phyloP scores from a whole-genome alignment of 2,888 invertebrate species.

The Cancer borealis region DNA sequence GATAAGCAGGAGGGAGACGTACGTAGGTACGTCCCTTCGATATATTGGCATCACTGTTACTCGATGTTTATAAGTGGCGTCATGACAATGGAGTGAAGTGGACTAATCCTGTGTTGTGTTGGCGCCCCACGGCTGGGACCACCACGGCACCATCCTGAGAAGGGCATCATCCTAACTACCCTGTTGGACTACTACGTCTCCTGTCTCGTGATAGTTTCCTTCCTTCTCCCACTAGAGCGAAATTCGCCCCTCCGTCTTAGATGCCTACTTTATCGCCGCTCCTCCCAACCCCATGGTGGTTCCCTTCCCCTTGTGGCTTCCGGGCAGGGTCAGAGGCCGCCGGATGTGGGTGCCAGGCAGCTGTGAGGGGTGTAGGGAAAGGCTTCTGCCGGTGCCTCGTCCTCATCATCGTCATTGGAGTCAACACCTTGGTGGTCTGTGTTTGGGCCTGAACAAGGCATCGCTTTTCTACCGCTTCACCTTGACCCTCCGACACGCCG shows the following conservation, averaged over 20 bases:
- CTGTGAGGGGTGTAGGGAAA: neutral
- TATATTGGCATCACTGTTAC: neutral
- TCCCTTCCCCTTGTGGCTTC: neutral
- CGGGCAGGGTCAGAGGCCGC: slow-evolving; percentile 13
- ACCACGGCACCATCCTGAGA: neutral
- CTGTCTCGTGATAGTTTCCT: neutral
- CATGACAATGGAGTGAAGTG: neutral
- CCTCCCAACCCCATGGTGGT: neutral
- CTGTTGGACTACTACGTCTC: neutral
- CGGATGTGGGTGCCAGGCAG: slow-evolving; percentile 38
- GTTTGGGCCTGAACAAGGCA: neutral
- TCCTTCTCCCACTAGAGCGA: neutral
- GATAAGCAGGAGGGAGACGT: neutral
- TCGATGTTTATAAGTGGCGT: neutral
- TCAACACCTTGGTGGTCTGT: neutral
- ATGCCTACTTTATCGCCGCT: neutral
- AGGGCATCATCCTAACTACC: neutral
- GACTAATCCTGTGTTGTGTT: neutral
- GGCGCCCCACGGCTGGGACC: neutral
- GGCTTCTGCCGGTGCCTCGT: neutral
- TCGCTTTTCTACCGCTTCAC: neutral
- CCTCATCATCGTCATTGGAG: neutral
- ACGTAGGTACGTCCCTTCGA: neutral
- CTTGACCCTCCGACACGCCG: neutral
- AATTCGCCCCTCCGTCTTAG: neutral